phyloP scores from a whole-genome alignment of 1,140 invertebrate species.

The Carcinoscorpius rotundicauda region DNA sequence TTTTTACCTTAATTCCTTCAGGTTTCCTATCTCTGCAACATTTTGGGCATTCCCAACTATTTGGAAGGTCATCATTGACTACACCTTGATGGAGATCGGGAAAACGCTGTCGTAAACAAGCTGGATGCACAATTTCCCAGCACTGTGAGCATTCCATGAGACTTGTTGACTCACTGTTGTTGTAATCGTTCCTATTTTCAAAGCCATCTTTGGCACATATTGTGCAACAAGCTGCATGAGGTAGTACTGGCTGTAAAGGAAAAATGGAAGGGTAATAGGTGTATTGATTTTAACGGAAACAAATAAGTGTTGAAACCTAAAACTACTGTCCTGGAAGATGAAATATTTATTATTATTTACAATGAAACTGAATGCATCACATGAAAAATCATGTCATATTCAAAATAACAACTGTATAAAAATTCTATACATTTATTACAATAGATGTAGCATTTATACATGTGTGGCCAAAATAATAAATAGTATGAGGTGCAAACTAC shows the following conservation, averaged over 20 bases:
- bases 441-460: no score
- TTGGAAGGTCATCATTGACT: conserved; percentile 85
- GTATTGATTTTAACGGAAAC: no score
- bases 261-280: no score
- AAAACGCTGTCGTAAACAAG: conserved; percentile 47
- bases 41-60: conserved; percentile 91
- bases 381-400: no score
- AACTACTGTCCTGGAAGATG: no score
- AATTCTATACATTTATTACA: no score
- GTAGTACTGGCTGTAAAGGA: conserved; percentile 64
- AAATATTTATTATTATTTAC: no score
- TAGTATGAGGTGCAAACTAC: no score
- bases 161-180: conserved; percentile 23
- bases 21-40: conserved; percentile 40
- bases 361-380: no score
- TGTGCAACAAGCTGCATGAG: conserved; percentile 75
- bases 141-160: conserved; percentile 75
- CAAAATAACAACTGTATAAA: no score
- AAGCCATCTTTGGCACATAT: conserved; percentile 82
- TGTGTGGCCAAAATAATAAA: no score
- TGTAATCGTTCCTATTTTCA: conserved; percentile 35
- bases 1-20: conserved; percentile 21
- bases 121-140: conserved; percentile 83
- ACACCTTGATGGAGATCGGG: conserved; percentile 37
- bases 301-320: no score